These are phyloP conservation scores for Diphyllodes magnificus DNA, from an alignment of 2,113 vertebrate species.

Conservation along the genomic window DNA sequence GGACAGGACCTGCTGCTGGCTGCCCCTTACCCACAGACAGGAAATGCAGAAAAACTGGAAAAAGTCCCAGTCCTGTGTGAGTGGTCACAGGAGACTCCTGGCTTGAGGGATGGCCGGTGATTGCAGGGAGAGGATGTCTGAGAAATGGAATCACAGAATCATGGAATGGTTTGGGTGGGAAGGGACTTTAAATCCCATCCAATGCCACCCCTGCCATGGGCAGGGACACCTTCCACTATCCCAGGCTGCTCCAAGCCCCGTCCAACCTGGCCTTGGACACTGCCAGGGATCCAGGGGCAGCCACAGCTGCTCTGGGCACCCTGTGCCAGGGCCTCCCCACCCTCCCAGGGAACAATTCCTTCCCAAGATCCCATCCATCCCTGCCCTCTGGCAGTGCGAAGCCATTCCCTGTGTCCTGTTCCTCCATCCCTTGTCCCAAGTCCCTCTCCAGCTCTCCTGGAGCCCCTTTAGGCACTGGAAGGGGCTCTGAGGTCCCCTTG, in stretches of 20 bases:
- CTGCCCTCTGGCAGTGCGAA: background rate
- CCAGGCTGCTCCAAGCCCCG: background rate
- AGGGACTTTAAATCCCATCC: background rate
- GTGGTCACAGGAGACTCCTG: background rate
- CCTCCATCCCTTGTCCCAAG: accelerated
- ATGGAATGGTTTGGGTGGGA: background rate
- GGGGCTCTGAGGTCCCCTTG: accelerated
- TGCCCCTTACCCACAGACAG: background rate
- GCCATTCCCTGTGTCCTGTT: background rate
- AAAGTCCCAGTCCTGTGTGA: background rate
- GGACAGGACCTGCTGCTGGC: background rate
- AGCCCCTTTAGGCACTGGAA: background rate
- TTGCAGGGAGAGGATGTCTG: background rate
- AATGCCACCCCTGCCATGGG: accelerated
- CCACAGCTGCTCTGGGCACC: background rate
- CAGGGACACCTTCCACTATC: background rate
- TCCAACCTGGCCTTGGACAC: background rate
- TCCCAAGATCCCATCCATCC: background rate
- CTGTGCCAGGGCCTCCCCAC: background rate
- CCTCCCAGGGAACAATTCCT: background rate
- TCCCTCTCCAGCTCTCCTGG: background rate
- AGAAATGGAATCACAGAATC: background rate
- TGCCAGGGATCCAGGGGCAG: background rate
- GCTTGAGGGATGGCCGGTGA: background rate
- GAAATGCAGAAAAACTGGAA: background rate